Conservation (phyloP, 2,888 invertebrate species). For the Carpatolechia fugitivella region DNA sequence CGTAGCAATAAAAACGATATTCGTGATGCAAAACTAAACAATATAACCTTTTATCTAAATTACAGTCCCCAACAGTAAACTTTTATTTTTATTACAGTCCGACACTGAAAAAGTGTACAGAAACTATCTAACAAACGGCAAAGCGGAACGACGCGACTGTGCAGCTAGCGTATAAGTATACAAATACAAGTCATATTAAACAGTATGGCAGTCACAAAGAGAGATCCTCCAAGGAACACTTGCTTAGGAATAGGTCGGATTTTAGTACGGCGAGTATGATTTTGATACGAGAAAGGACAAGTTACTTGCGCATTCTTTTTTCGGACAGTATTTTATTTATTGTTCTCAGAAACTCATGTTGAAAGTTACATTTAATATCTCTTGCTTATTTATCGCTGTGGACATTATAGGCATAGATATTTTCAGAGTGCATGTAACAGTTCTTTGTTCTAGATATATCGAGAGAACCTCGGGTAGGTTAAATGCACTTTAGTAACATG, state of each 20-base stretch:
- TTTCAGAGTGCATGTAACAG: too few species aligned
- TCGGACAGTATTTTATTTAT: too few species aligned
- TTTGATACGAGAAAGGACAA: not conserved
- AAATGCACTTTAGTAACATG: too few species aligned
- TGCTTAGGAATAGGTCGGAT: conserved; percentile 45
- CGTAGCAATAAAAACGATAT: not conserved
- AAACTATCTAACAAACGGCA: conserved; percentile 46
- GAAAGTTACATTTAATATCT: too few species aligned
- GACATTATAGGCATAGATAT: too few species aligned
- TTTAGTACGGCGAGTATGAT: conserved; percentile 42
- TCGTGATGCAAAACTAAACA: too few species aligned
- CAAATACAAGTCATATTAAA: conserved; percentile 44
- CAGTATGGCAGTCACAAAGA: conserved; percentile 50
- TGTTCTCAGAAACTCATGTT: too few species aligned
- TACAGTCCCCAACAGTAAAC: conserved; percentile 14
- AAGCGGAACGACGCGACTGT: conserved; percentile 50
- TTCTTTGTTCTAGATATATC: too few species aligned
- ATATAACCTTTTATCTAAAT: not conserved
- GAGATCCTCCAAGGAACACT: conserved; percentile 60
- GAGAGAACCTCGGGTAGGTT: too few species aligned
- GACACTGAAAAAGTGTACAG: not conserved
- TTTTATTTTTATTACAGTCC: conserved; percentile 5
- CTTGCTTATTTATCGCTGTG: too few species aligned
- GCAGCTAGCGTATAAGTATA: conserved; percentile 22
- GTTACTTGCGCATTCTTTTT: not conserved